Evolutionary conservation across 2,797 vertebrate genomes (phyloP).

Genomic region (Apodemus agrarius): DNA sequence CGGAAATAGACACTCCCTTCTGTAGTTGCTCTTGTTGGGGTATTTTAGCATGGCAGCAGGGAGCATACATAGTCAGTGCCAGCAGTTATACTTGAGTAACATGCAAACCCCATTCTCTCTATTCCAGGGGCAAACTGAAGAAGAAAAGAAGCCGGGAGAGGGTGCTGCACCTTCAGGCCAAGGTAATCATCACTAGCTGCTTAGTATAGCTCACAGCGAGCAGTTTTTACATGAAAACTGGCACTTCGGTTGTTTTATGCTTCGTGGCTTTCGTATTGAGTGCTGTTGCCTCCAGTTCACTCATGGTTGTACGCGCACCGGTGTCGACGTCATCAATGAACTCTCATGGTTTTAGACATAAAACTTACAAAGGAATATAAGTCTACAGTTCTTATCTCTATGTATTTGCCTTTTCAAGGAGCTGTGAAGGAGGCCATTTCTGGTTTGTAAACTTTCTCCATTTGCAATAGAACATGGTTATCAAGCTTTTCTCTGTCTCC

Average conservation of each 20-base stretch:
- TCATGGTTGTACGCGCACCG: neutral
- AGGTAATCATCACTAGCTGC: neutral
- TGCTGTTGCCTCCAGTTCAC: neutral
- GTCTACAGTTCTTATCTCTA: neutral
- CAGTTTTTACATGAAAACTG: slow-evolving; percentile 13
- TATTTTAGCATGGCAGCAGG: neutral
- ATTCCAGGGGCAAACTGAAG: slow-evolving; percentile 47
- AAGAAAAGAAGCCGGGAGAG: slow-evolving; percentile 58
- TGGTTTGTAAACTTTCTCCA: neutral
- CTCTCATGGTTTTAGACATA: neutral
- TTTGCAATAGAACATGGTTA: neutral
- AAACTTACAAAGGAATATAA: neutral
- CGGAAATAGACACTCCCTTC: neutral
- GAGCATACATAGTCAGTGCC: neutral
- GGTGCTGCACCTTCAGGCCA: neutral
- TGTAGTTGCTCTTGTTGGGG: neutral
- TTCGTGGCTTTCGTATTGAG: neutral
- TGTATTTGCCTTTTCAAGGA: neutral
- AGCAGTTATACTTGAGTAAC: neutral
- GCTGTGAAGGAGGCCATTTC: neutral
- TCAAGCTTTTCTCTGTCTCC: neutral
- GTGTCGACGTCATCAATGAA: neutral
- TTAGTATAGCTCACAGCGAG: neutral
- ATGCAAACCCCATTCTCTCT: neutral
- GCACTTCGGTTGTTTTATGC: neutral